Base-by-base conservation (phyloP, 2,797 vertebrate genomes). In the Microcaecilia unicolor region DNA sequence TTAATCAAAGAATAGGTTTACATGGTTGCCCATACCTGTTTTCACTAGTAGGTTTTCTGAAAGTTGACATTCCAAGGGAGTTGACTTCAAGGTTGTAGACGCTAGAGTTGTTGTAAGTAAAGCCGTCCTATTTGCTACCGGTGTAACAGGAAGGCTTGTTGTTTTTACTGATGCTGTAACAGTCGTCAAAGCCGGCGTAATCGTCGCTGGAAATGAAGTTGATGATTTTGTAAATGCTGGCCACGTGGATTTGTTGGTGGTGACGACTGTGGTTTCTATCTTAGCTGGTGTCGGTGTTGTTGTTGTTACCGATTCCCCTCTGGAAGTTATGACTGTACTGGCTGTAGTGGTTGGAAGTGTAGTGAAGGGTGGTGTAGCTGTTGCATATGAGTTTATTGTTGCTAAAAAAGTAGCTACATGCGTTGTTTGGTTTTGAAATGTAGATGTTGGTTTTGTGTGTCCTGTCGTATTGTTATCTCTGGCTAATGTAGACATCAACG, bases 31-130 rank as follows among this genome's bases (percentile, higher is more conserved):
- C 74, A 4, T 72, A 99, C 96, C 93, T 84, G 91, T 94, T 83
- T 89, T 97, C 40, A 97, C 71, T 86, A 93, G 88, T 40, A 95
- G 64, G 62, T 79, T 83, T 44, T 86, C 74, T 25, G 94, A 96
- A 58, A 93, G 87, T 37, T 87, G 92, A 69, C 96, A 99, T 45
- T 87, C 89, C 48, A 88, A 73, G 15, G 87, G 83, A 17, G 64
- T 61, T 57, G 83, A 78, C n/a, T 83, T 89, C 49, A 85, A 81
- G 26, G 85, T 74, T 32, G 78, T 85, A 17, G 81, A 80, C 29
- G 81, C 6, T 6, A 77, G 73, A 4, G 69, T 69, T 3, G 67
- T 61, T 4, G 39, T 48, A 1, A 62, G 41, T 54, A 50, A 50
- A 41, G 59, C 37, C 27, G 84, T 36, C 18, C 64, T 68, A 18